Percentiles rank a stretch among this genome's conserved stretches.
Evolutionary conservation across 2,797 vertebrate species (phyloP).

Genomic region (Cyprinodon diabolis): DNA sequence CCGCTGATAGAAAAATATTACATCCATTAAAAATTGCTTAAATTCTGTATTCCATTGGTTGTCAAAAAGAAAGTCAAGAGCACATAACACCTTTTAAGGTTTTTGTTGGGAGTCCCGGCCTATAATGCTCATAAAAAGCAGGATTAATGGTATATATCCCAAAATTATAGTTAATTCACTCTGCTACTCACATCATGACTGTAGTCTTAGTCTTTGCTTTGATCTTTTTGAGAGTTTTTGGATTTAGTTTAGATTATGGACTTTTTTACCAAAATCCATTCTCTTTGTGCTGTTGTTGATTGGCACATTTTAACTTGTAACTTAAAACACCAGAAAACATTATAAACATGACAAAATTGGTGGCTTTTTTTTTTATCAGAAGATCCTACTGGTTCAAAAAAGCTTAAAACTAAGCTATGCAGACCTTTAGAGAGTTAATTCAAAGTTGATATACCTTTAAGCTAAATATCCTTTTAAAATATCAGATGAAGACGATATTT

Average conservation of each 20-base stretch:
- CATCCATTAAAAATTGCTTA: slow-evolving; percentile 30
- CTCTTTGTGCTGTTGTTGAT: background rate
- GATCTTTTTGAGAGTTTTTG: slow-evolving; percentile 21
- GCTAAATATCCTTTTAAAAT: too few relatives aligned
- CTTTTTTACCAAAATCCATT: background rate
- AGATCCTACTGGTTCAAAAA: background rate
- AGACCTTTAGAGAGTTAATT: too few relatives aligned
- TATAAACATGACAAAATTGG: background rate
- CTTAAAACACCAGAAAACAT: background rate
- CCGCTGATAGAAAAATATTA: slow-evolving; percentile 5
- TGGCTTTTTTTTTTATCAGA: background rate
- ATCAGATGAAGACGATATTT: too few relatives aligned
- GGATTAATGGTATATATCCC: slow-evolving; percentile 66
- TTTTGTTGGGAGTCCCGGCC: slow-evolving; percentile 51
- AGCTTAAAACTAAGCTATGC: background rate
- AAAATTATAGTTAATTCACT: slow-evolving; percentile 59
- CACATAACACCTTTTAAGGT: slow-evolving; percentile 52
- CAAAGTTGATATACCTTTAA: too few relatives aligned
- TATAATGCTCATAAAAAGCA: slow-evolving; percentile 58
- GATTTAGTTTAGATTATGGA: background rate
- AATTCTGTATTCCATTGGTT: slow-evolving; percentile 24
- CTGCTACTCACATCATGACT: slow-evolving; percentile 40
- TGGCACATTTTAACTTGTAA: background rate
- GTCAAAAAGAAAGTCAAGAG: slow-evolving; percentile 55
- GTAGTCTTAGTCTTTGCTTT: slow-evolving; percentile 37